These are phyloP conservation scores for Brachionus calyciflorus DNA, from an alignment of 1,140 invertebrate species.

Conservation along the genomic window DNA sequence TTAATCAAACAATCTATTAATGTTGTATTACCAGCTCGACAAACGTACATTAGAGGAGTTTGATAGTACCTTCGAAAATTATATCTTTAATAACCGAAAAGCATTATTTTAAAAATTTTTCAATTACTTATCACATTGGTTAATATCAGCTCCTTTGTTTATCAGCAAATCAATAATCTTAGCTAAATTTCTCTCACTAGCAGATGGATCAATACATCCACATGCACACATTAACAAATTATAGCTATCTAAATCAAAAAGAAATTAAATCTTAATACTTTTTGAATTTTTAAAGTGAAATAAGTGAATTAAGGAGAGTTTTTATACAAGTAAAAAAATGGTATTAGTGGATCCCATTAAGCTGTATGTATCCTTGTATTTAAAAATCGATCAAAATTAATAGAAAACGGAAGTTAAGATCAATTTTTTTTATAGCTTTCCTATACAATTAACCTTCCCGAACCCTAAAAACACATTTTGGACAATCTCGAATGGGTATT, in stretches of 20 bases:
- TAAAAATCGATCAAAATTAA: too few relatives aligned
- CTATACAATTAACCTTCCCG: too few relatives aligned
- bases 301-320: too few relatives aligned
- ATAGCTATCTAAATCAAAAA: slow-evolving; percentile 22
- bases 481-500: too few relatives aligned
- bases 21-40: neutral
- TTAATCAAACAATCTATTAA: slow-evolving; percentile 27
- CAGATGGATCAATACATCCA: slow-evolving; percentile 18
- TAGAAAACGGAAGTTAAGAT: too few relatives aligned
- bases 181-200: neutral
- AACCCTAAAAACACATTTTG: too few relatives aligned
- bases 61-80: slow-evolving; percentile 17
- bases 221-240: slow-evolving; percentile 33
- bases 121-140: slow-evolving; percentile 27
- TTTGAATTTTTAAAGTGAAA: too few relatives aligned
- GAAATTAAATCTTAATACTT: too few relatives aligned
- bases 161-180: slow-evolving; percentile 30
- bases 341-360: too few relatives aligned
- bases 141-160: slow-evolving; percentile 16
- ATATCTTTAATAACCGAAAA: neutral
- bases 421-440: too few relatives aligned
- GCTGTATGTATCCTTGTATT: too few relatives aligned
- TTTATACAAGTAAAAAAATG: too few relatives aligned
- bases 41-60: slow-evolving; percentile 31
- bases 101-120: neutral